Percentiles rank a stretch among this genome's conserved stretches.
Evolutionary conservation across 1,140 invertebrate species (phyloP).

Genomic region (Zaprionus nigranus): DNA sequence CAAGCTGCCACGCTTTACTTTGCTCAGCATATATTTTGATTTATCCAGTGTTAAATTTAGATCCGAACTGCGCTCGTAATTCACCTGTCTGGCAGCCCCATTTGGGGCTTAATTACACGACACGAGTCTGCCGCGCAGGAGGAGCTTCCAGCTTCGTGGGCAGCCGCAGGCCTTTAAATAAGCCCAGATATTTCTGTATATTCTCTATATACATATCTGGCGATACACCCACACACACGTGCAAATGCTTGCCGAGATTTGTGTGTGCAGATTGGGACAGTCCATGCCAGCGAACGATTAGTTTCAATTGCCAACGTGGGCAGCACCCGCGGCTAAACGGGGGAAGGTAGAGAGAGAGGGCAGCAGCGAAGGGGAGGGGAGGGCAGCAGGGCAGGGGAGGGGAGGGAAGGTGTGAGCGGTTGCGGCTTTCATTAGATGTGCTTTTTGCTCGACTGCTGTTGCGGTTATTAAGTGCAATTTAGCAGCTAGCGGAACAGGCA

Average conservation of each 20-base stretch:
- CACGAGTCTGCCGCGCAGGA: conserved; percentile 4
- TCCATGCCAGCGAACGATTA: conserved; percentile 60
- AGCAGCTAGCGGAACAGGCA: conserved; percentile 23
- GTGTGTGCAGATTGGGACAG: conserved; percentile 16
- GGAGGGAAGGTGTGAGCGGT: background rate
- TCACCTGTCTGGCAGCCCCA: conserved; percentile 12
- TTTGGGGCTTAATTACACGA: conserved; percentile 21
- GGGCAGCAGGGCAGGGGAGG: too few species aligned
- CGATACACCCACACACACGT: background rate
- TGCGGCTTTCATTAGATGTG: conserved; percentile 37
- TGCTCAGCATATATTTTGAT: too few species aligned
- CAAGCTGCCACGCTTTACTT: too few species aligned
- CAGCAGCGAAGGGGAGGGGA: background rate
- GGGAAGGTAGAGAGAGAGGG: background rate
- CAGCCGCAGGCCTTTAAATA: conserved; percentile 1
- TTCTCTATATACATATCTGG: conserved; percentile 6
- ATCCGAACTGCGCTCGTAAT: background rate
- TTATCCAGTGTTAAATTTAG: background rate
- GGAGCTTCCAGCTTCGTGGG: background rate
- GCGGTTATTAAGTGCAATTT: conserved; percentile 64
- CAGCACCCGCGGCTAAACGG: conserved; percentile 18
- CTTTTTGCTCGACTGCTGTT: conserved; percentile 26
- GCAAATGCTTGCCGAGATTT: background rate
- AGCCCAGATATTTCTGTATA: conserved; percentile 3
- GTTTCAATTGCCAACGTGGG: conserved; percentile 69